phyloP scores from a whole-genome alignment of 1,140 invertebrate species.

The Ceratina australensis region DNA sequence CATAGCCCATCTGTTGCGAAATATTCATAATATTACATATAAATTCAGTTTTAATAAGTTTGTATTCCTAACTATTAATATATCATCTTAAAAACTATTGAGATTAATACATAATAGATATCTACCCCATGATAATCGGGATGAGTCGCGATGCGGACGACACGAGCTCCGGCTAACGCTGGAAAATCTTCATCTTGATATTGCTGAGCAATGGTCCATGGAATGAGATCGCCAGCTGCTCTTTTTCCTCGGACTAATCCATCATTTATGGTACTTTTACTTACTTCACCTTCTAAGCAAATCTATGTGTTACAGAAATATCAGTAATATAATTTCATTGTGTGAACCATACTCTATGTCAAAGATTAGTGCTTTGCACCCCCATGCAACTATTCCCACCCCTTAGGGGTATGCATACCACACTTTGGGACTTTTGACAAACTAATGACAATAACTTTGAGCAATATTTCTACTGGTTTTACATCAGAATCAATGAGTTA shows the following conservation, averaged over 20 bases:
- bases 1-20: constrained; percentile 94
- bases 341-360: too few relatives aligned
- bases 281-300: constrained; percentile 97
- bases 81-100: too few relatives aligned
- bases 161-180: constrained; percentile 91
- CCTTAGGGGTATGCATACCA: too few relatives aligned
- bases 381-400: too few relatives aligned
- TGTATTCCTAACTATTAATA: too few relatives aligned
- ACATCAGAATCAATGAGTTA: too few relatives aligned
- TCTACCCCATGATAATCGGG: constrained; percentile 95
- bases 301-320: constrained; percentile 79
- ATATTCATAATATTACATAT: constrained; percentile 41
- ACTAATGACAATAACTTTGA: too few relatives aligned
- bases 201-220: constrained; percentile 98
- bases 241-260: constrained; percentile 91
- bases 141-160: constrained; percentile 98
- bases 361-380: too few relatives aligned
- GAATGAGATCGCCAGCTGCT: constrained; percentile 97
- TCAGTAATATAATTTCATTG: background rate
- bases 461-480: too few relatives aligned
- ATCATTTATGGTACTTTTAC: constrained; percentile 88
- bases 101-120: constrained; percentile 30
- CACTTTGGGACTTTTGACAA: too few relatives aligned
- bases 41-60: constrained; percentile 7
- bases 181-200: constrained; percentile 97